Evolutionary conservation across 2,113 vertebrate species (phyloP).

Genomic region (Gavialis gangeticus): DNA sequence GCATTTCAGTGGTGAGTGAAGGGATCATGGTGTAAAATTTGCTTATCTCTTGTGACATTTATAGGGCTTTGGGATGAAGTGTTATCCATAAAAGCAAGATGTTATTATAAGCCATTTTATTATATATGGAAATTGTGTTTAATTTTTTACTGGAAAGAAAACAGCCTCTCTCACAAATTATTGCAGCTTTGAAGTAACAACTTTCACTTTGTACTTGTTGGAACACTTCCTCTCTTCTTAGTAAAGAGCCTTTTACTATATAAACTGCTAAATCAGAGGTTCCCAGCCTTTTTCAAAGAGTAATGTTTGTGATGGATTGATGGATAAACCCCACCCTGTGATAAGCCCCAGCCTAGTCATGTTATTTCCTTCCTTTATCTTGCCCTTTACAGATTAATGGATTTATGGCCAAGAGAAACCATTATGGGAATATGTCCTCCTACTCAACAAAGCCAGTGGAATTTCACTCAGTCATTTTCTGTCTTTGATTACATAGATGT

Average conservation of each 20-base stretch:
- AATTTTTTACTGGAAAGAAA: neutral
- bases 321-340: neutral
- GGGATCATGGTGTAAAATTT: accelerated
- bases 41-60: accelerated
- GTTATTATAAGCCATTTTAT: neutral
- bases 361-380: neutral
- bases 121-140: neutral
- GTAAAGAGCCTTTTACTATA: neutral
- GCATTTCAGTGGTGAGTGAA: accelerated
- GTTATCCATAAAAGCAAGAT: neutral
- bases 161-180: slow-evolving; percentile 43
- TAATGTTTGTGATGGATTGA: neutral
- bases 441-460: neutral
- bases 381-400: neutral
- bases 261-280: neutral
- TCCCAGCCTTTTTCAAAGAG: neutral
- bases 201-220: slow-evolving; percentile 23
- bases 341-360: neutral
- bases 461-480: neutral
- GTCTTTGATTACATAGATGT: neutral
- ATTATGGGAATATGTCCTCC: neutral
- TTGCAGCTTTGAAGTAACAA: slow-evolving; percentile 45
- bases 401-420: neutral
- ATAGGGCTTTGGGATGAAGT: accelerated
- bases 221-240: neutral